phyloP scores from a whole-genome alignment of 2,113 vertebrate species.

The Antidorcas marsupialis region DNA sequence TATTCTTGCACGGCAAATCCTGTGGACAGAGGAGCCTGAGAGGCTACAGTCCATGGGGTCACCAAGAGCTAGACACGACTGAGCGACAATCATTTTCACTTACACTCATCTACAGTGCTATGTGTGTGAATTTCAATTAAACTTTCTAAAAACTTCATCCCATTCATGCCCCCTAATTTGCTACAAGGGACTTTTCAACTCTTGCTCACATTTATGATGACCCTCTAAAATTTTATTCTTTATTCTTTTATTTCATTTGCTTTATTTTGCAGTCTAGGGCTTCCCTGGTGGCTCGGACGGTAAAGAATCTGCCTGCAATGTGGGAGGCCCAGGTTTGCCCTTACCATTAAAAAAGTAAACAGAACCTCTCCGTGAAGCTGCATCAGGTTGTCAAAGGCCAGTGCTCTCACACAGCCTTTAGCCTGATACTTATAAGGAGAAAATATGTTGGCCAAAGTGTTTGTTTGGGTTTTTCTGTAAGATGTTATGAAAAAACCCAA shows the following conservation, averaged over 20 bases:
- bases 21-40: neutral
- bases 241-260: neutral
- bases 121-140: neutral
- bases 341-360: neutral
- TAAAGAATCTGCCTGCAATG: neutral
- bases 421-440: neutral
- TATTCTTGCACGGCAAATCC: neutral
- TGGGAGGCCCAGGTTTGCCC: neutral
- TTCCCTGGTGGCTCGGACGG: fast-evolving
- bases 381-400: neutral
- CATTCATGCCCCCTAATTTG: neutral
- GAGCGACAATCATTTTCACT: neutral
- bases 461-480: neutral
- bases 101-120: neutral
- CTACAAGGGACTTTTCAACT: neutral
- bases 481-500: neutral
- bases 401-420: neutral
- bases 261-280: neutral
- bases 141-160: neutral
- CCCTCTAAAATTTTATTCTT: neutral
- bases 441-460: neutral
- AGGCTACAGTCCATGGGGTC: neutral
- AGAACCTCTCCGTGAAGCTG: neutral
- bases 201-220: neutral
- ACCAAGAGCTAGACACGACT: neutral